A percentile compares a stretch with the other conserved stretches of the same genome.
Conservation (phyloP, 2,888 invertebrate genomes). For the Xylota segnis region DNA sequence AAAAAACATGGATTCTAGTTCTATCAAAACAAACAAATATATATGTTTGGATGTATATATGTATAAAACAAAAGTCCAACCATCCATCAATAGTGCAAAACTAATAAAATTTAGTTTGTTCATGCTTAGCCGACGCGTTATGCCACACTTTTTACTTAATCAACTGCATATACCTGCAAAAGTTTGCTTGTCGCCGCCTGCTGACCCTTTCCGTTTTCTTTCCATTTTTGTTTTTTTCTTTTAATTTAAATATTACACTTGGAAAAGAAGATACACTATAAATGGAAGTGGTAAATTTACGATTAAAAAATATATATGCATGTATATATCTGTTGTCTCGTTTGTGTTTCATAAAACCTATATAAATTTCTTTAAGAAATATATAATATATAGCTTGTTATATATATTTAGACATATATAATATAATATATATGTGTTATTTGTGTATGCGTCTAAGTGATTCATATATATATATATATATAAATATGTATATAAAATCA, state of each 20-base stretch:
- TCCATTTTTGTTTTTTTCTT: conserved; percentile 32
- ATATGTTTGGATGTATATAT: neutral
- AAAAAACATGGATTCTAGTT: conserved; percentile 63
- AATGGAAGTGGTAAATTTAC: conserved; percentile 73
- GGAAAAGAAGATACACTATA: conserved; percentile 63
- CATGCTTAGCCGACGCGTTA: conserved; percentile 49
- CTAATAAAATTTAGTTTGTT: conserved; percentile 75
- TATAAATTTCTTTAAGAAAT: conserved; percentile 77
- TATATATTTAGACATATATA: conserved; percentile 73
- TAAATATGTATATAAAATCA: conserved; percentile 64
- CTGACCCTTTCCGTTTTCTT: conserved; percentile 43
- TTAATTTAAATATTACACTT: conserved; percentile 74
- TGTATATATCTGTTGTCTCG: conserved; percentile 71
- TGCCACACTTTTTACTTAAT: conserved; percentile 55
- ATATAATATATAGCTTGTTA: conserved; percentile 76
- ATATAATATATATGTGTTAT: conserved; percentile 74
- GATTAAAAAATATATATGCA: conserved; percentile 72
- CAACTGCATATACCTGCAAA: conserved; percentile 59
- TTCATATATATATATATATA: conserved; percentile 56
- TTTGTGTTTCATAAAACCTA: conserved; percentile 75
- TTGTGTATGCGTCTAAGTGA: conserved; percentile 71
- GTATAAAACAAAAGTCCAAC: conserved; percentile 36
- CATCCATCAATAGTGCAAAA: conserved; percentile 47
- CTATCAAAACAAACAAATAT: conserved; percentile 42
- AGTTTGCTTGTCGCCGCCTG: conserved; percentile 35